phyloP scores from a whole-genome alignment of 2,888 invertebrate species.

The Eupithecia centaureata region DNA sequence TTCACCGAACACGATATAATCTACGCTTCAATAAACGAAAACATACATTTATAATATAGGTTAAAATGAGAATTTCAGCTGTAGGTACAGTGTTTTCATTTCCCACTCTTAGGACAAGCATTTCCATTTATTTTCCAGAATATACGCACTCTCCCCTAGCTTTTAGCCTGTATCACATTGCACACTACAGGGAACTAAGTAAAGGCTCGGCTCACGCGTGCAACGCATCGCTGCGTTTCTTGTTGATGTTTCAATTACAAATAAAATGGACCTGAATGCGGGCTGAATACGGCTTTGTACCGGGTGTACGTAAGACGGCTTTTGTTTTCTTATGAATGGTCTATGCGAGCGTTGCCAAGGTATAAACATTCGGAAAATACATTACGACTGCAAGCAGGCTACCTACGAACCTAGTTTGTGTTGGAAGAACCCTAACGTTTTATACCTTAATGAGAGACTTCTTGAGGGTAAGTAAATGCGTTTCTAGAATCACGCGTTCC shows the following conservation, averaged over 20 bases:
- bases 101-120: neutral
- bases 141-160: constrained; percentile 1
- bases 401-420: too few relatives aligned
- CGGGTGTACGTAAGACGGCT: constrained; percentile 12
- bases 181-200: constrained; percentile 22
- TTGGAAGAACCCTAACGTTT: too few relatives aligned
- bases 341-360: neutral
- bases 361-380: neutral
- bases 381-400: too few relatives aligned
- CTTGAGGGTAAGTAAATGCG: too few relatives aligned
- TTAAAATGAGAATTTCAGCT: neutral
- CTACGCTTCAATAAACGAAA: too few relatives aligned
- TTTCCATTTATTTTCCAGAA: neutral
- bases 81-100: neutral
- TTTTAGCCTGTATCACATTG: constrained; percentile 2
- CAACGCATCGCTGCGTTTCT: constrained; percentile 53
- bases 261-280: constrained; percentile 43
- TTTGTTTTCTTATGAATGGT: constrained; percentile 12
- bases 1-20: too few relatives aligned
- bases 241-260: constrained; percentile 57
- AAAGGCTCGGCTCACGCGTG: constrained; percentile 51
- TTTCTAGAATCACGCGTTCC: too few relatives aligned
- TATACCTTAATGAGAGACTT: too few relatives aligned
- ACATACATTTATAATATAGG: too few relatives aligned
- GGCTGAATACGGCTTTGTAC: constrained; percentile 34